Base-by-base conservation (phyloP, 92 coral and sea anemone genomes). In the Phenganax stokvisi region DNA sequence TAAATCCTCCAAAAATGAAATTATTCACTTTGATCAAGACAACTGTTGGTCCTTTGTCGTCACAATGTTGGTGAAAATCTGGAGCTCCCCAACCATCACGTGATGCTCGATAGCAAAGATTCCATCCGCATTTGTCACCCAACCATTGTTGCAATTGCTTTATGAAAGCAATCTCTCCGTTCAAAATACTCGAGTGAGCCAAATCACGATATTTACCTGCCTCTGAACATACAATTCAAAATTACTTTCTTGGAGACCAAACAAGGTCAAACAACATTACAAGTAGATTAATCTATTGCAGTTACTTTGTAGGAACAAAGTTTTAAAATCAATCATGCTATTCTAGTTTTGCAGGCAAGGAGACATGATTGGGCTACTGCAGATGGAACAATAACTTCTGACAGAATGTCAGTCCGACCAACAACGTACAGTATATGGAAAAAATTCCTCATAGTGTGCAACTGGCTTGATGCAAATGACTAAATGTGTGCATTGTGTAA, bases 1-100 rank as follows among this genome's bases (percentile, higher is more conserved):
- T 74, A 64, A 16, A 74, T 54, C 79, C 79, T 4, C 79, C 79
- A 74, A 55, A 74, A 0, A 74, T 74, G 28, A 4, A 74, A 15
- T 74, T 59, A 16, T 57, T 57, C 5, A 53, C 78, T 73, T 73
- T 73, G 31, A 73, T 47, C 37, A 73, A 73, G 11, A 12, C 8
- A 52, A 74, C 79, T 29, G 79, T 54, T 16, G 79, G 79, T 74
- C 79, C 79, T 37, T 55, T 74, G 27, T 74, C 10, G 79, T 74
- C 79, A 56, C 79, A 74, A 30, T 17, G 61, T 55, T 20, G 7
- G 64, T 74, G 79, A 56, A 74, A 74, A 56, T 56, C 52, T 16
- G 5, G 0, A 11, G 65, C 79, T 4, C 64, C 1, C 79, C 79
- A 74, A 11, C 79, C 79, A 74, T 74, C 79, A 7, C 65, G 58